Evolutionary conservation across 1,140 invertebrate genomes (phyloP).

Genomic region (Drosophila busckii): DNA sequence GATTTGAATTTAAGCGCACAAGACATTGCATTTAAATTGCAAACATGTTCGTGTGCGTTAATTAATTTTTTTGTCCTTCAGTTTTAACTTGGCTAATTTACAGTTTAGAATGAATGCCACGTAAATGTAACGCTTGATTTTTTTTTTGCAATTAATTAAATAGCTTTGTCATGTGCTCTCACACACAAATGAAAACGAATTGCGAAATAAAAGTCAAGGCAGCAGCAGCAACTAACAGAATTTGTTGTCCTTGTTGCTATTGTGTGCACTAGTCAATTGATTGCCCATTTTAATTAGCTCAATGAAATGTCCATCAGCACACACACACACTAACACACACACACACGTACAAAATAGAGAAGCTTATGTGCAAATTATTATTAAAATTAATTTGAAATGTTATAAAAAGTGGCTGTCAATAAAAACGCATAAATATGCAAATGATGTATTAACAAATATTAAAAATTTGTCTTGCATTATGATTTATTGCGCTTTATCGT

Average conservation of each 20-base stretch:
- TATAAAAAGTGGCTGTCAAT: slow-evolving; percentile 18
- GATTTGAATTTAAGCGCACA: too few relatives aligned
- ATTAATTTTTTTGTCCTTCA: slow-evolving; percentile 17
- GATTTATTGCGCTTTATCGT: slow-evolving; percentile 30
- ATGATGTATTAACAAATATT: slow-evolving; percentile 62
- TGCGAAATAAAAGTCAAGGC: not conserved
- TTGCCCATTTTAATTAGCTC: slow-evolving; percentile 39
- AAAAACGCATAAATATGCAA: slow-evolving; percentile 48
- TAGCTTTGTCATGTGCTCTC: slow-evolving; percentile 35
- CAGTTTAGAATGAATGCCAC: slow-evolving; percentile 50
- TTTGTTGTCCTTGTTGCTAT: too few relatives aligned
- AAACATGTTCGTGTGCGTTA: not conserved
- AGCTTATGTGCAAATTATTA: not conserved
- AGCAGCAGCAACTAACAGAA: not conserved
- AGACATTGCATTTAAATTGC: not conserved
- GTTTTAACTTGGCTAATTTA: too few relatives aligned
- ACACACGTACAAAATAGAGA: not conserved
- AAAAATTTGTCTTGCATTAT: slow-evolving; percentile 57
- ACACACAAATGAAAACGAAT: slow-evolving; percentile 6
- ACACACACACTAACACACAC: not conserved
- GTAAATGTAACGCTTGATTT: slow-evolving; percentile 61
- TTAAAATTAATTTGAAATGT: slow-evolving; percentile 16
- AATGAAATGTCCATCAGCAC: slow-evolving; percentile 7
- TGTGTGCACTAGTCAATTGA: too few relatives aligned
- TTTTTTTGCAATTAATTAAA: slow-evolving; percentile 63